Base-by-base conservation (phyloP, 2,113 vertebrate species). In the Callithrix jacchus region DNA sequence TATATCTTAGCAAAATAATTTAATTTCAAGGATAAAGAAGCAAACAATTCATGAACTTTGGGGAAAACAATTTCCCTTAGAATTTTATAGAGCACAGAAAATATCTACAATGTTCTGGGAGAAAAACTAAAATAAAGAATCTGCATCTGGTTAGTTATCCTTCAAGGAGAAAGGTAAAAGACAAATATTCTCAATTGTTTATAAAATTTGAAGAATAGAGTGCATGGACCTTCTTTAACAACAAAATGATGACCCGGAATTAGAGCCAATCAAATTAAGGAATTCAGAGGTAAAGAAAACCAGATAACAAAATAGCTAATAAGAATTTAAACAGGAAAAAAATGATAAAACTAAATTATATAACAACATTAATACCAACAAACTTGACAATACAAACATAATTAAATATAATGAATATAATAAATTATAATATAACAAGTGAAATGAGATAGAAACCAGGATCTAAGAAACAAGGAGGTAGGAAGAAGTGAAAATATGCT, bases 351-450 rank as follows among this genome's bases (percentile, higher is more conserved):
- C 5, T 14, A 93, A 77, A 74, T 89, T 80, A 49, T 2, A 35
- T 66, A 93, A n/a, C 79, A 66, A 84, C 12, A 73, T 70, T 87
- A 93, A 87, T 42, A 93, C 61, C 21, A 66, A 94, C 80, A 92
- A 71, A 0, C 5, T 61, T 89, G 17, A 96, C 6, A 82, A 32
- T 70, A 66, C 8, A 94, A 83, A 66, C 21, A 94, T 49, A 94
- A 89, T n/a, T 47, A 88, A 61, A 61, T 5, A 56, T 14, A 86
- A 87, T 37, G 80, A 84, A 49, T 74, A 14, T 82, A 81, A 80
- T 32, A 42, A 54, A 80, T n/a, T 54, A 52, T 70, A n/a, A 66
- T 25, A n/a, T 73, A 93, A 66, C 16, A 86, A 89, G 80, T 64
- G 30, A n/a, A n/a, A 76, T 85, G 7, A 40, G 40, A 70, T 70